Evolutionary conservation across 2,797 vertebrate species (phyloP), one percentile per base, ranked within the genome.

Genomic region (Clamator glandarius): DNA sequence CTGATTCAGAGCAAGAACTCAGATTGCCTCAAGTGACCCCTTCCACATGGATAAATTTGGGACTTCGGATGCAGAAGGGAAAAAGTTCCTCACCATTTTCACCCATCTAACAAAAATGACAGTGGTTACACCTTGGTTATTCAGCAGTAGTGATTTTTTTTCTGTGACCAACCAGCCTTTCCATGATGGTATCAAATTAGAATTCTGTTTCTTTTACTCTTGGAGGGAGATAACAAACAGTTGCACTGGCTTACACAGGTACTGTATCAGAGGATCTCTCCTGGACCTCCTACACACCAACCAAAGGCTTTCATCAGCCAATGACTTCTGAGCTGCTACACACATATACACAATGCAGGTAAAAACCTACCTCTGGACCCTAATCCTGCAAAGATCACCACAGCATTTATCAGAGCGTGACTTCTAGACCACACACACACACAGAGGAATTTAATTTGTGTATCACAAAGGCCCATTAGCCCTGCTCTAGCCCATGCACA

Each of bases 231-330:
- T 61, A 35, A 59, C 67, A 61, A 74, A 24, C 39, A 39, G 58
- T 33, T 46, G 29, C 42, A 46, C 4, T 46, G 0, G 0, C 41
- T 79, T 6, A 0, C 61, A 23, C 21, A 21, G 52, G 9, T 26
- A 31, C 20, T 21, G 35, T 12, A 9, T 7, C 52, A 48, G 33
- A 11, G 12, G 67, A 48, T 55, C 41, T 57, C 25, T 69, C 28
- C 46, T 29, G 54, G 36, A 69, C 41, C 31, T 50, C 61, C 72
- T 29, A 25, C 51, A 25, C 29, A 39, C 21, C 1, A 2, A 26
- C 25, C 26, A 48, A 73, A 31, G 31, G 28, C 62, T 79, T 78
- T 63, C 77, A 67, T 68, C 77, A 87, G n/a, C 57, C 1, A 4
- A 9, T 75, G 64, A 50, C 58, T 84, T 59, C 51, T 66, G 79